Evolutionary conservation across 2,888 invertebrate genomes (phyloP).

Genomic region (Philopedon plagiatum): DNA sequence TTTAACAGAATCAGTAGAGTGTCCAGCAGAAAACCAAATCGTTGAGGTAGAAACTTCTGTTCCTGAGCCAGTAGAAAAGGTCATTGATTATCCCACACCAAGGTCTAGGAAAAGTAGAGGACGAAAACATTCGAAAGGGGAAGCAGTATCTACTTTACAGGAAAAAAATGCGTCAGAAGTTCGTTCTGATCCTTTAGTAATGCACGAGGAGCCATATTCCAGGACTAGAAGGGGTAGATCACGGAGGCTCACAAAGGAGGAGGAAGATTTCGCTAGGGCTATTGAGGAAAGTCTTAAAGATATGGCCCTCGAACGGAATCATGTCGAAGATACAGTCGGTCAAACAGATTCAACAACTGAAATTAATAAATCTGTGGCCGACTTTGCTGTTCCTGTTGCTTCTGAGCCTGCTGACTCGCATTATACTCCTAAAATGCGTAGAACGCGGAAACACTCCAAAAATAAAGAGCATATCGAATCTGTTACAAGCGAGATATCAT

Average conservation of each 20-base stretch:
- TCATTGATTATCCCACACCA: background rate
- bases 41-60: background rate
- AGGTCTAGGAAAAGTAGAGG: background rate
- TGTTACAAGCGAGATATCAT: background rate
- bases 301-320: background rate
- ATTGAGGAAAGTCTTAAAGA: conserved; percentile 13
- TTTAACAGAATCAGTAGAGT: background rate
- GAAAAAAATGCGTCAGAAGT: background rate
- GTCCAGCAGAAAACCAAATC: background rate
- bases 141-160: background rate
- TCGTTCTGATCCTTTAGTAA: background rate
- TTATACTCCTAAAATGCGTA: background rate
- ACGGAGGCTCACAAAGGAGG: background rate
- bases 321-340: background rate
- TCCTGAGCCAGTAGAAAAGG: background rate
- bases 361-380: background rate
- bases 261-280: conserved; percentile 6
- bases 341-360: background rate
- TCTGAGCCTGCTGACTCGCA: background rate
- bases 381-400: background rate
- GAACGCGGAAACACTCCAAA: background rate
- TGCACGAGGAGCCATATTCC: background rate
- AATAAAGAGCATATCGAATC: background rate
- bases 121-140: background rate
- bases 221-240: background rate